Evolutionary conservation across 2,113 vertebrate genomes (phyloP).

Genomic region (Rhynchopsitta pachyrhyncha): DNA sequence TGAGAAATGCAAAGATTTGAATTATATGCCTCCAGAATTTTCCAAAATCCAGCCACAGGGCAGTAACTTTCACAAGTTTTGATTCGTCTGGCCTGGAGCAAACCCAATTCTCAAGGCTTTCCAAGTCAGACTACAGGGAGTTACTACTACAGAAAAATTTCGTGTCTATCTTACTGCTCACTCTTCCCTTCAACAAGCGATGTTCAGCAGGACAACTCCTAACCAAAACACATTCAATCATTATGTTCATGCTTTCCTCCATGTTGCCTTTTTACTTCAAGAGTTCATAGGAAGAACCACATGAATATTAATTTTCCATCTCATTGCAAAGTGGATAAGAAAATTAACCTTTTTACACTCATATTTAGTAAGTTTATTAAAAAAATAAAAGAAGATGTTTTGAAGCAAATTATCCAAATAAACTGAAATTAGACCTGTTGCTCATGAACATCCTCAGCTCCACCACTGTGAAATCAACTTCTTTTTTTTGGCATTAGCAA

Average conservation of each 20-base stretch:
- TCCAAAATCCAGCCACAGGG: neutral
- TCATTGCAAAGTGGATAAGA: neutral
- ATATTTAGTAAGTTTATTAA: neutral
- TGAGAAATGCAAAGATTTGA: neutral
- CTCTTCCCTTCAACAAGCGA: neutral
- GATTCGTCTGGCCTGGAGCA: neutral
- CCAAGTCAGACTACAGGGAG: neutral
- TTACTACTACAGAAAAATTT: neutral
- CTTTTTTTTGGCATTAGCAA: neutral
- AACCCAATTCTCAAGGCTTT: neutral
- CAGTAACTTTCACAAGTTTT: neutral
- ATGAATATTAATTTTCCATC: neutral
- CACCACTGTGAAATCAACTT: neutral
- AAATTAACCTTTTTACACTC: neutral
- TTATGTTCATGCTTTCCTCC: neutral
- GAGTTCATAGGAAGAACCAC: neutral
- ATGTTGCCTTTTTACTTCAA: neutral
- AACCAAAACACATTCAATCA: neutral
- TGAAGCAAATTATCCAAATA: neutral
- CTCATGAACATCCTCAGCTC: neutral
- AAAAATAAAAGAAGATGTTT: neutral
- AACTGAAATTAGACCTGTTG: neutral
- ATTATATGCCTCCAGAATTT: neutral
- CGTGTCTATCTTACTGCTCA: rapidly evolving
- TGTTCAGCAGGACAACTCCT: neutral